Evolutionary conservation across 2,113 vertebrate species (phyloP), one percentile per base, ranked within the genome.

Genomic region (Damaliscus lunatus): DNA sequence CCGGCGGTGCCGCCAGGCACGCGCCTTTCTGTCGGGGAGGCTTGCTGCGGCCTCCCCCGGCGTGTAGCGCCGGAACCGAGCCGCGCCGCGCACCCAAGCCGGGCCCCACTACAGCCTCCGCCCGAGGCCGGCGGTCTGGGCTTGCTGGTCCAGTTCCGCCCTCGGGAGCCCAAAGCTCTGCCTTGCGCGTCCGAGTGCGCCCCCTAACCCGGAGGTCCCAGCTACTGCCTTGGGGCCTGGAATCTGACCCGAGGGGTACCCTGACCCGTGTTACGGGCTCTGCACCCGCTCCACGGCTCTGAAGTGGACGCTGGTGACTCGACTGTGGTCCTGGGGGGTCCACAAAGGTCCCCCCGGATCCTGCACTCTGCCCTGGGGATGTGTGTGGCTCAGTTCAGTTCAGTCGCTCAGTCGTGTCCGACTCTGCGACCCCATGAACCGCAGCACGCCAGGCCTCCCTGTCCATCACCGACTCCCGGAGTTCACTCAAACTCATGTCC

Each of bases 1-100:
- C 0, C 3, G 6, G 74, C 19, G 0, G 1, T 0, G 23, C 31
- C 3, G 3, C 33, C 16, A 0, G 2, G 7, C 50, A 1, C 0
- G 14, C 15, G 29, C 1, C 4, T 0, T 3, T 36, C 1, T 19
- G 0, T 2, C 6, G 5, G 25, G 25, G 5, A 2, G 15, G 7
- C 13, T 4, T 2, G 3, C 17, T 11, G 48, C 23, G 8, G 4
- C 5, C 0, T 33, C 83, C 16, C 16, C 1, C 4, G 48, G 3
- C 57, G 0, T 7, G 9, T n/a, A 10, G 27, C 5, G 4, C n/a
- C 1, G 10, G 7, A 0, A 12, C 46, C 9, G 16, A 25, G 78
- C 78, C n/a, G 11, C 50, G 12, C 78, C n/a, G 11, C 60, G 12
- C 91, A 4, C 60, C 36, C 17, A 1, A 27, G 29, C 71, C 36